Base-by-base conservation (phyloP, 2,888 invertebrate species). In the Mesorhabditis spiculigera region DNA sequence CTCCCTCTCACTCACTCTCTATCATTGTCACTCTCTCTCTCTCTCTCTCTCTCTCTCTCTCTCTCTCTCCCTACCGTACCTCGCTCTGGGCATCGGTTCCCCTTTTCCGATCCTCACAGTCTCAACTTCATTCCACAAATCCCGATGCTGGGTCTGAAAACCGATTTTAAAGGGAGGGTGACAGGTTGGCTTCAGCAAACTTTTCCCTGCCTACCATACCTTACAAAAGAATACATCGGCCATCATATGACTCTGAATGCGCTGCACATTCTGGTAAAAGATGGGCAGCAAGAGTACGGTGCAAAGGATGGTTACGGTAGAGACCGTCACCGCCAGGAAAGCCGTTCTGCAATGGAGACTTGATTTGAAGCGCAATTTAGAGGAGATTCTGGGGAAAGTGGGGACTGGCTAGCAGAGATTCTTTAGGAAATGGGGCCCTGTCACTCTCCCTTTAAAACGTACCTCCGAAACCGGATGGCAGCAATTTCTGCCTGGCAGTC, bases 181-280 rank as follows among this genome's bases (percentile, higher is more conserved):
- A 50, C 8, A 13, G 50, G 13, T 3, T 50, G 8, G 50, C 50
- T 2, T 13, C 8, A 28, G 28, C 28, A 28, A 28, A 28, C 28
- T 28, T 61, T 45, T 45, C 45, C 63, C 63, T 4, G 45, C 42
- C 67, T 16, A 45, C 5, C 28, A 65, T 45, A 83, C 84, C 75
- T 80, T 75, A 76, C 85, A 85, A 69, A 83, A 85, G 61, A 82
- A 79, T 6, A 82, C 75, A 65, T 85, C 84, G 68, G 75, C 78
- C 45, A 79, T 73, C 61, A 84, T 71, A 68, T 77, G 73, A 44
- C 77, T 75, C 50, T 85, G 85, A 43, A 85, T 76, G 66, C 78
- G 74, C 69, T 85, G 85, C 50, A 85, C 76, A 72, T 82, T 81
- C 71, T 83, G 85, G 77, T 85, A 85, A 62, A 81, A 78, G 41